Evolutionary conservation across 2,797 vertebrate genomes (phyloP), one percentile per base, ranked within the genome.

Genomic region (Gymnothorax javanicus): DNA sequence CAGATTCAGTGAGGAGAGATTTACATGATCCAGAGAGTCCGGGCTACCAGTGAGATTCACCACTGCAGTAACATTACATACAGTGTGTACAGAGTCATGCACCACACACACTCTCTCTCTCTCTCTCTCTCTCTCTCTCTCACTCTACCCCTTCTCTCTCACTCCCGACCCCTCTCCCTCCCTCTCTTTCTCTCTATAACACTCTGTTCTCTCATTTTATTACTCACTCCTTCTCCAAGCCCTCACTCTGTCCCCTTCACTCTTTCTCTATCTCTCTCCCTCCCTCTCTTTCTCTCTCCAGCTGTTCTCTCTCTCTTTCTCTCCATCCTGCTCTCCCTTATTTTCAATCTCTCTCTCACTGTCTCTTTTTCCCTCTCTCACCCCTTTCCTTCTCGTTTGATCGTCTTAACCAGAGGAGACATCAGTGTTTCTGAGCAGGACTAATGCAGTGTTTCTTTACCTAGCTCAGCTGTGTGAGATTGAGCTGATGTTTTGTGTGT

Each of bases 141-240:
- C 90, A 85, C 87, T 71, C 89, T 88, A 87, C 58, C 43, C 89
- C 88, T 88, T 88, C 43, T 67, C 20, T 27, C 67, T 33, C 23
- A n/a, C 59, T n/a, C 3, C 9, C 15, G 17, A 52, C 12, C 20
- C 56, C 52, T 56, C 15, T 85, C 33, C 11, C 43, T 64, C 17
- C n/a, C 11, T 52, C 56, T 20, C 69, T 75, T n/a, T n/a, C n/a
- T 9, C 62, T 57, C 33, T 64, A 54, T 73, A 23, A 89, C 69
- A 89, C 91, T 85, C 88, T 77, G n/a, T 62, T 56, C 85, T 17
- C 73, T 87, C 90, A 89, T 88, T 79, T 86, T 91, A 87, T 84
- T 91, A 92, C 90, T 90, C 90, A 92, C 90, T 89, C 90, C 92
- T 94, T 91, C 91, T 92, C 92, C 91, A 91, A 90, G 90, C 89